Base-by-base conservation (phyloP, 2,888 invertebrate species). In the Fragum sueziense region DNA sequence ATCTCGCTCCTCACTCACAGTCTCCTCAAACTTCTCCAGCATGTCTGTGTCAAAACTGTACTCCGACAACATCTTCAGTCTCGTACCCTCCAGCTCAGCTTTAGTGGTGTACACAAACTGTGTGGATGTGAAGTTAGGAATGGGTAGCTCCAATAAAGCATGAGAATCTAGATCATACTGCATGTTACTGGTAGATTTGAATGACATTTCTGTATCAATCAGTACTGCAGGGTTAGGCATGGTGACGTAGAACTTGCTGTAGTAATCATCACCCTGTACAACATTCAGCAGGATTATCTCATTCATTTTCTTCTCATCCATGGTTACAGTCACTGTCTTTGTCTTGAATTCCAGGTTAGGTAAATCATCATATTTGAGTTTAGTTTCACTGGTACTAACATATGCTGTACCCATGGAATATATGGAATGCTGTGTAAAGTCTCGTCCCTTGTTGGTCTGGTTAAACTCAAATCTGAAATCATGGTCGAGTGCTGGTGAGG, bases 401-500 rank as follows among this genome's bases (percentile, higher is more conserved):
- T 82, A 82, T 1, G 67, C 52, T 20, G 72, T 41, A 20, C 78
- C 78, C n/a, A 82, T 51, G 17, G 73, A 67, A 33, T 82, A 82
- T 27, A 70, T 69, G 31, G 72, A 22, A 11, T 31, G 27, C 7
- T 70, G 62, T 27, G 59, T 25, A 51, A 78, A 82, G 59, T 82
- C 51, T n/a, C 34, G 17, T 0, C 22, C 22, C 34, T 65, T 65
- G 20, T 65, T 65, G 7, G 72, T 67, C 29, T 81, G 76, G 54
- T 71, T 75, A 37, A 76, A 52, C 14, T 57, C 34, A 11, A 81
- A 33, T 6, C n/a, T 70, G 25, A 79, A 74, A 59, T 79, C 79
- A 65, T 84, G 79, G 20, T 82, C 78, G 7, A 85, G 80, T 41
- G 77, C 85, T 4, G 87, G 88, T 14, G 77, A 73, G 20, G 72